A percentile compares a stretch with the other conserved stretches of the same genome.
These are phyloP conservation scores for Heliconius ethilla DNA, from an alignment of 2,888 invertebrate species.

Conservation along the genomic window DNA sequence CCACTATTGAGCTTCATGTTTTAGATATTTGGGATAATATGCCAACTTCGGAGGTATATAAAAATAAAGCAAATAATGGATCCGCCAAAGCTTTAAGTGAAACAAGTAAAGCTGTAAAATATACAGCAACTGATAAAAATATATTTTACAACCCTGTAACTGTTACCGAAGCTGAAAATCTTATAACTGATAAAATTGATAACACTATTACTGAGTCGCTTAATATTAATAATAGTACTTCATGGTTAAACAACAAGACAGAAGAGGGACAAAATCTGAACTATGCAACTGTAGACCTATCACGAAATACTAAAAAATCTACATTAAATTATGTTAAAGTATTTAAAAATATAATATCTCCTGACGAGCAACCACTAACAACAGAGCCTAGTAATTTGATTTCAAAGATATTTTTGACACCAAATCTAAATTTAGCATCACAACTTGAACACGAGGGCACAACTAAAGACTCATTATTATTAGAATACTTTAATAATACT, in stretches of 20 bases:
- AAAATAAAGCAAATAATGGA: neutral
- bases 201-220: neutral
- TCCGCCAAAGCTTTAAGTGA: neutral
- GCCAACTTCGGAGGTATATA: neutral
- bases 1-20: neutral
- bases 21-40: neutral
- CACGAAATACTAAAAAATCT: neutral
- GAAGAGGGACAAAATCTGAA: neutral
- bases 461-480: neutral
- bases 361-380: neutral
- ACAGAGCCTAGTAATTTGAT: neutral
- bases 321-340: neutral
- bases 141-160: neutral
- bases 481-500: neutral
- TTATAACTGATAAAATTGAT: neutral
- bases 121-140: slow-evolving; percentile 2
- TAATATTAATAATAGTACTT: neutral
- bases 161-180: neutral
- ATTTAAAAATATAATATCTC: too few species aligned
- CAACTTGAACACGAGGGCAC: neutral
- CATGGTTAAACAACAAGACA: neutral
- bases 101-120: neutral
- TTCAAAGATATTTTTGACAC: neutral
- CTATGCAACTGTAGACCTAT: neutral
- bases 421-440: neutral